Percentiles rank a stretch among this genome's conserved stretches.
Evolutionary conservation across 2,797 vertebrate species (phyloP).

Genomic region (Gila robusta): DNA sequence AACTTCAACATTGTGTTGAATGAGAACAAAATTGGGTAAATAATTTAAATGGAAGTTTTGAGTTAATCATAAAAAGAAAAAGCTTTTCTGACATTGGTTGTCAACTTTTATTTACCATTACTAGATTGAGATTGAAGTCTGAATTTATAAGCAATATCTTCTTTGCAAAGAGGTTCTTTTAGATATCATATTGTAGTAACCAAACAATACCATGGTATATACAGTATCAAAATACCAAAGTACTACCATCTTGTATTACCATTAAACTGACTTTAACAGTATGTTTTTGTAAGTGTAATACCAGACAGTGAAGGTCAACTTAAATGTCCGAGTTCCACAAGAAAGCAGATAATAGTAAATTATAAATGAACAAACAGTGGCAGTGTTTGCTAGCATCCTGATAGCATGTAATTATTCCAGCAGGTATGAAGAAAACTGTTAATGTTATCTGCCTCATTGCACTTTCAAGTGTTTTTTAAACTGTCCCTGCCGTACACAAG

Average conservation of each 20-base stretch:
- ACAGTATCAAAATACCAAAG: not conserved
- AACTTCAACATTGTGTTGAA: no score
- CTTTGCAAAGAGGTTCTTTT: no score
- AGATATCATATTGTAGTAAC: not conserved
- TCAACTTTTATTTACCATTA: no score
- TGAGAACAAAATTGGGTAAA: no score
- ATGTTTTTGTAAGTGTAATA: not conserved
- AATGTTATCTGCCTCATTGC: conserved; percentile 54
- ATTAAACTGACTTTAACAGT: not conserved
- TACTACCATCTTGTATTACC: not conserved
- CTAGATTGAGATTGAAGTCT: no score
- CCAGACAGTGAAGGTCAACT: not conserved
- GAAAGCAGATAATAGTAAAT: conserved; percentile 5
- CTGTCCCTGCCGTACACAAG: conserved; percentile 42
- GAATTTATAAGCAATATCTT: no score
- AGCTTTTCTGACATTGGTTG: no score
- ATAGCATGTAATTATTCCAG: conserved; percentile 39
- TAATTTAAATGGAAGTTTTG: no score
- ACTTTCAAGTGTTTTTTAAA: conserved; percentile 52
- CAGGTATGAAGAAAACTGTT: conserved; percentile 45
- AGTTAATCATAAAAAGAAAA: no score
- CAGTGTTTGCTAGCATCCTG: conserved; percentile 27
- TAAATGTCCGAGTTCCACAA: not conserved
- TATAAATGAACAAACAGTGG: conserved; percentile 24
- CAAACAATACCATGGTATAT: not conserved